A percentile compares a stretch with the other conserved stretches of the same genome.
phyloP scores from a whole-genome alignment of 2,888 invertebrate species.

The Leucoma salicis region DNA sequence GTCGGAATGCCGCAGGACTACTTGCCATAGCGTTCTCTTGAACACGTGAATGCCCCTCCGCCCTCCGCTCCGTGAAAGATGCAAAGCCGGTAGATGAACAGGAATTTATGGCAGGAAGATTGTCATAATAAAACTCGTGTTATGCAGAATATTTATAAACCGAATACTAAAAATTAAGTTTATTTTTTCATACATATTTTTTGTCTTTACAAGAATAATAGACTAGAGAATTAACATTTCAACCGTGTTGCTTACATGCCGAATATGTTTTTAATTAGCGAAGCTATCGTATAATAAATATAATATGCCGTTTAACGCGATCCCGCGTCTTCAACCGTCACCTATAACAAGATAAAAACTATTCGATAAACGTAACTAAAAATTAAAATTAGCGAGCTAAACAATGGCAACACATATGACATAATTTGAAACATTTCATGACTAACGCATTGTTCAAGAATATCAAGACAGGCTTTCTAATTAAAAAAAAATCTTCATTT shows the following conservation, averaged over 20 bases:
- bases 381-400: conserved; percentile 59
- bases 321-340: conserved; percentile 39
- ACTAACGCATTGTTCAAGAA: conserved; percentile 67
- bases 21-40: too few relatives aligned
- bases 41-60: too few relatives aligned
- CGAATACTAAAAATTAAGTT: conserved; percentile 75
- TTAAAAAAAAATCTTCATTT: conserved; percentile 17
- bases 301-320: conserved; percentile 36
- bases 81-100: too few relatives aligned
- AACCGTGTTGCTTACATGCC: conserved; percentile 64
- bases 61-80: too few relatives aligned
- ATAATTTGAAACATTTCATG: conserved; percentile 62
- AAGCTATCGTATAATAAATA: conserved; percentile 55
- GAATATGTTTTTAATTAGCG: conserved; percentile 56
- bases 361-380: conserved; percentile 53
- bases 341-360: conserved; percentile 57
- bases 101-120: too few relatives aligned
- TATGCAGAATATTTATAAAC: conserved; percentile 79
- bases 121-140: conserved; percentile 54
- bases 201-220: conserved; percentile 77
- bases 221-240: conserved; percentile 79
- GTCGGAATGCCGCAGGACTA: too few relatives aligned
- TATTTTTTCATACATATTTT: conserved; percentile 70
- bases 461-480: conserved; percentile 28
- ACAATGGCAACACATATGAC: conserved; percentile 77